A percentile compares a stretch with the other conserved stretches of the same genome.
These are phyloP conservation scores for cattle (Bos taurus) DNA, from an alignment of 2,113 vertebrate species.

Conservation along the genomic window DNA sequence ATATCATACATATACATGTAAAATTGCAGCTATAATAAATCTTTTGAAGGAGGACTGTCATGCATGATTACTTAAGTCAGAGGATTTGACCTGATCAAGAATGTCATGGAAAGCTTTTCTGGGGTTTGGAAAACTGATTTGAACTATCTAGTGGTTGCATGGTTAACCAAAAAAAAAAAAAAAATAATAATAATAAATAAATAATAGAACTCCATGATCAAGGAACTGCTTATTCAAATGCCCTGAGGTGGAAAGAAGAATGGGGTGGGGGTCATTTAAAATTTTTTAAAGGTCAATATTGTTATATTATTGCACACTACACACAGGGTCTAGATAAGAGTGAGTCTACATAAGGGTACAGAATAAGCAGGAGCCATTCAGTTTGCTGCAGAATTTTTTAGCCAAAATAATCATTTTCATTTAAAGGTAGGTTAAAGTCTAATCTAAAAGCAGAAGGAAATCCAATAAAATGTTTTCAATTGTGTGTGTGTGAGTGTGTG, in stretches of 20 bases:
- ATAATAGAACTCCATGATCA: not conserved
- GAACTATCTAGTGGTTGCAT: not conserved
- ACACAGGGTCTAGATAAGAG: not conserved
- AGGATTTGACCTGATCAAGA: not conserved
- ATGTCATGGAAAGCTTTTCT: not conserved
- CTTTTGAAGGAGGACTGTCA: not conserved
- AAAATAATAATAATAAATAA: not conserved
- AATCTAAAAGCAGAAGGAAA: not conserved
- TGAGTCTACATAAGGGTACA: not conserved
- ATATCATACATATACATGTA: not conserved
- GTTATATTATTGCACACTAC: not conserved
- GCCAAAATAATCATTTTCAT: not conserved
- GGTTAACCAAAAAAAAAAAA: not conserved
- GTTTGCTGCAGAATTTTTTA: not conserved
- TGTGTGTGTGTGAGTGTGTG: not conserved
- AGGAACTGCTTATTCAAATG: not conserved
- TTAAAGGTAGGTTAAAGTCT: not conserved
- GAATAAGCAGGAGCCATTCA: not conserved
- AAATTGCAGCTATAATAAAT: not conserved
- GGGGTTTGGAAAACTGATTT: not conserved
- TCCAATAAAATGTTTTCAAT: not conserved
- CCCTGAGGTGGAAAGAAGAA: not conserved
- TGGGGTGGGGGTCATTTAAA: not conserved
- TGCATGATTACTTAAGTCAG: not conserved
- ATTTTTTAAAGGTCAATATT: not conserved